Evolutionary conservation across 2,888 invertebrate genomes (phyloP).

Genomic region (Caenorhabditis angaria): DNA sequence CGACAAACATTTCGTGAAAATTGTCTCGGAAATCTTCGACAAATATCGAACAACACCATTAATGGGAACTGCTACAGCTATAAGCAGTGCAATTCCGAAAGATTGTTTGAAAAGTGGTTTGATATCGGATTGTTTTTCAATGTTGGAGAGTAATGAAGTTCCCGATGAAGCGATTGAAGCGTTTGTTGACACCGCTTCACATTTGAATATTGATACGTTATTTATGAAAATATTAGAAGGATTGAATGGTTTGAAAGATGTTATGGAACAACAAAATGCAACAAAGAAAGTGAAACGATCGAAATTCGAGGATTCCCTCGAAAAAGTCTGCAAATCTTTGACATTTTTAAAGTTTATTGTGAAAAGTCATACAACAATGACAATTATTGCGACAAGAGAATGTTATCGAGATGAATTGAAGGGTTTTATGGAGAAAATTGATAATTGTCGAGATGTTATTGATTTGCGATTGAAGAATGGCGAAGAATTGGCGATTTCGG

Average conservation of each 20-base stretch:
- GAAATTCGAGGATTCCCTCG: not conserved
- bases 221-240: slow-evolving; percentile 9
- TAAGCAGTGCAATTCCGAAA: slow-evolving; percentile 31
- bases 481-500: slow-evolving; percentile 7
- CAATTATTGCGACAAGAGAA: not conserved
- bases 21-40: slow-evolving; percentile 30
- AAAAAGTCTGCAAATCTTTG: not conserved
- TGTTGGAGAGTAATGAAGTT: slow-evolving; percentile 29
- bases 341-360: not conserved
- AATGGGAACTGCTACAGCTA: slow-evolving; percentile 32
- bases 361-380: slow-evolving; percentile 1
- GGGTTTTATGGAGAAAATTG: not conserved
- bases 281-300: not conserved
- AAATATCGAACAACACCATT: slow-evolving; percentile 31
- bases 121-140: slow-evolving; percentile 13
- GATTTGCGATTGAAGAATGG: slow-evolving; percentile 14
- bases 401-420: not conserved
- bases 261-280: not conserved
- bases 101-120: slow-evolving; percentile 22
- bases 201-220: slow-evolving; percentile 28
- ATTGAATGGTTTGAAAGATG: not conserved
- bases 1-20: slow-evolving; percentile 28
- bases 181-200: slow-evolving; percentile 33
- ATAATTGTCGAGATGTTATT: slow-evolving; percentile 20
- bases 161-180: slow-evolving; percentile 31